Base-by-base conservation (phyloP, 2,888 invertebrate genomes). In the Mythimna impura region DNA sequence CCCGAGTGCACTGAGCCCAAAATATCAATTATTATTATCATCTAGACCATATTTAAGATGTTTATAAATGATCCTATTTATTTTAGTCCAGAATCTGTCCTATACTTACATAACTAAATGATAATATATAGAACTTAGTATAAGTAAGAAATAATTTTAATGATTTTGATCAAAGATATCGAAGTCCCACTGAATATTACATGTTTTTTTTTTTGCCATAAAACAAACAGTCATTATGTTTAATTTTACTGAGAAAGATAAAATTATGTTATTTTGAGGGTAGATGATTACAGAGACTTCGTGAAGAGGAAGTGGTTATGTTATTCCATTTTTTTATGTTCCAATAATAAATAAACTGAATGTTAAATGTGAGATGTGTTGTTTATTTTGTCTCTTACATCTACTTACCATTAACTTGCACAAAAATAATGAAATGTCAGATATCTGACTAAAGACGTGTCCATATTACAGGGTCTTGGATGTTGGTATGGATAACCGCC, bases 331-430 rank as follows among this genome's bases (percentile, higher is more conserved):
- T 67, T 85, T n/a, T 58, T 80, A 91, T 92, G 91, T 91, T 92
- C 87, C 83, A 88, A 86, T 86, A 84, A 77, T 75, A 91, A 94
- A 93, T 94, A 93, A 91, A 94, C 92, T 94, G 87, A 90, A 90
- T 91, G 92, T 76, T 76, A 43, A 58, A 61, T 57, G 57, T 54
- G 47, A 25, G 58, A 61, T 74, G 52, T 20, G 20, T 57, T 50
- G 22, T 67, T 73, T 30, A 67, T 20, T 73, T 64, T 36, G 25
- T 76, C 30, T 36, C 8, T 25, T 6, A 30, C 8, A 10, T 22
- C 10, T 25, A 40, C n/a, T n/a, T n/a, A n/a, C 17, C n/a, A n/a
- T 25, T 12, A 3, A 22, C 22, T n/a, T 25, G 0, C 5, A 34
- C n/a, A 50, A 7, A 1, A 17, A 52, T 12, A 17, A 52, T 34